Base-by-base conservation (phyloP, 2,888 invertebrate genomes). In the Cyclophora albipunctata region DNA sequence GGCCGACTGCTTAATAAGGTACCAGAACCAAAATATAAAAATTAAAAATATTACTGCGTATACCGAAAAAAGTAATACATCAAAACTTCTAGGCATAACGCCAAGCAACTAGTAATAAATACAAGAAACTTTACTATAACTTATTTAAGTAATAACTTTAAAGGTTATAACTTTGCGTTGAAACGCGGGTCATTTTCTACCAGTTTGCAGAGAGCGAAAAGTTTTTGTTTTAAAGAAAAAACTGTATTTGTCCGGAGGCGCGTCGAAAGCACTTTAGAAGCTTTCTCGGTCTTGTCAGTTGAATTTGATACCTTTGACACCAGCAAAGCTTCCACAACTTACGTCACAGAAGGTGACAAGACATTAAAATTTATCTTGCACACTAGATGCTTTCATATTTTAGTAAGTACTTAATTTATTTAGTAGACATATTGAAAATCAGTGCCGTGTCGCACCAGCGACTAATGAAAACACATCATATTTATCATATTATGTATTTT, bases 141-240 rank as follows among this genome's bases (percentile, higher is more conserved):
- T 20, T 20, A 2, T 1, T 1, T 20, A 20, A 20, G 20, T 20
- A 20, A 20, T 20, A 20, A 20, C 20, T 20, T 20, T 20, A 20
- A 20, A 20, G 20, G 20, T 20, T 20, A 20, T 20, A 20, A 20
- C 20, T 20, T 20, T 20, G 37, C n/a, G 35, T 7, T 48, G 45
- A 42, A 34, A 37, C 43, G 33, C 59, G 65, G 67, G 63, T 66
- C 58, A 71, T 69, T 71, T 69, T 62, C 66, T 57, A 69, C 68
- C 70, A 73, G 73, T 78, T 75, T 73, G 69, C 37, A 5, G 5
- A 5, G 4, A 37, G 5, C 37, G 66, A 51, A 60, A 60, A 6
- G 20, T 66, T 60, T 69, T 71, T 65, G 64, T 61, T 56, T 47
- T 42, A 53, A 66, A 70, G 68, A 70, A 72, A 71, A 68, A 65